Conservation (phyloP, 2,888 invertebrate species). For the Machimus atricapillus region DNA sequence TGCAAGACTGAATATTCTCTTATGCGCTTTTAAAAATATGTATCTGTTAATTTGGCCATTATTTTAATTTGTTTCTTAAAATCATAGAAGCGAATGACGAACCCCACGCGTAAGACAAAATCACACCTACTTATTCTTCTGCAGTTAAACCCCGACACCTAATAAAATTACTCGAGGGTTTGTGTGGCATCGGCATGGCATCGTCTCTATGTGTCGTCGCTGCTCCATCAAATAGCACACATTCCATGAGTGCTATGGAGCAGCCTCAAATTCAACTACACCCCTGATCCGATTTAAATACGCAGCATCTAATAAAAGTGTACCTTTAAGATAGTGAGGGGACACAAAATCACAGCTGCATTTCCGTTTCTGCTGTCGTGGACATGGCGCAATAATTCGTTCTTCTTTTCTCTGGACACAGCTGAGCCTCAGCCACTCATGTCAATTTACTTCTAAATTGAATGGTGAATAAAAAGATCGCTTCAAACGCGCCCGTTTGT, state of each 20-base stretch:
- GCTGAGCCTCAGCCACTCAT: conserved; percentile 5
- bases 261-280: background rate
- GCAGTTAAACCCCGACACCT: background rate
- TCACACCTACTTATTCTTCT: background rate
- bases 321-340: background rate
- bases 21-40: too few relatives aligned
- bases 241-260: background rate
- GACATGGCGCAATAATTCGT: background rate
- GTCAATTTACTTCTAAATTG: conserved; percentile 15
- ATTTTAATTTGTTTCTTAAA: background rate
- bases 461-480: background rate
- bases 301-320: background rate
- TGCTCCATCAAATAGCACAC: background rate
- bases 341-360: background rate
- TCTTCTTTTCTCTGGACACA: background rate
- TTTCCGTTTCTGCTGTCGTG: background rate
- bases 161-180: background rate
- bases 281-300: background rate
- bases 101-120: background rate
- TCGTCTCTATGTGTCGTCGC: background rate
- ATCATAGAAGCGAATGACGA: background rate
- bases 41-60: background rate
- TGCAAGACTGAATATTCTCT: too few relatives aligned
- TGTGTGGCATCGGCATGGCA: background rate
- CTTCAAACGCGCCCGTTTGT: background rate